Evolutionary conservation across 1,140 invertebrate genomes (phyloP), one percentile per base, ranked within the genome.

Genomic region (Drosophila repletoides): DNA sequence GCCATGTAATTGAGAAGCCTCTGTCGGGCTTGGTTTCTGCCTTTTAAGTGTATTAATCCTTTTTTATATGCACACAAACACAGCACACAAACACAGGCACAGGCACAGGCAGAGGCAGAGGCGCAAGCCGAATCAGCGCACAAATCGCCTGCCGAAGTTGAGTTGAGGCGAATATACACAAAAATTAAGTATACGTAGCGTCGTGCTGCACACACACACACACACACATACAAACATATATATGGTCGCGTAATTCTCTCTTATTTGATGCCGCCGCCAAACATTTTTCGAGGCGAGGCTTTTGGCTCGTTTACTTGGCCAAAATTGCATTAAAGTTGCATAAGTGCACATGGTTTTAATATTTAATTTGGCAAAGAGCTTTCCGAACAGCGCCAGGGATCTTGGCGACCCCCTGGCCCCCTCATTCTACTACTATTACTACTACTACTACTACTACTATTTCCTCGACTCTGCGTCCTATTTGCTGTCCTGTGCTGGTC

Each of bases 241-340:
- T 61, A 55, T 61, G 59, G 22, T 26, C 6, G 68, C 43, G 58
- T 55, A 63, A 60, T 63, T 63, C 40, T 48, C 33, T 65, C 31
- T 63, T 63, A 68, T 67, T 61, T 67, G 64, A 67, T 67, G 65
- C 49, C 46, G 46, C 34, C 52, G 46, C 17, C 38, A 38, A 33
- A 22, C 5, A 5, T 12, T 14, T 43, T 43, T 56, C 24, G 9
- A 5, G 22, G 9, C 33, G 7, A 17, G 34, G 26, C 48, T 43
- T 64, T 49, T 40, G 51, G 71, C 64, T 46, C 80, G 69, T 80
- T 86, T 88, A 68, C 71, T 83, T 88, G 70, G 56, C 71, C 56
- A 75, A 86, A 86, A 88, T 88, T 88, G 84, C 84, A 88, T 88
- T 88, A 88, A 88, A 88, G 79, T 88, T 88, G 84, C 75, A 88